Base-by-base conservation (phyloP, 2,113 vertebrate genomes). In the Albula glossodonta region DNA sequence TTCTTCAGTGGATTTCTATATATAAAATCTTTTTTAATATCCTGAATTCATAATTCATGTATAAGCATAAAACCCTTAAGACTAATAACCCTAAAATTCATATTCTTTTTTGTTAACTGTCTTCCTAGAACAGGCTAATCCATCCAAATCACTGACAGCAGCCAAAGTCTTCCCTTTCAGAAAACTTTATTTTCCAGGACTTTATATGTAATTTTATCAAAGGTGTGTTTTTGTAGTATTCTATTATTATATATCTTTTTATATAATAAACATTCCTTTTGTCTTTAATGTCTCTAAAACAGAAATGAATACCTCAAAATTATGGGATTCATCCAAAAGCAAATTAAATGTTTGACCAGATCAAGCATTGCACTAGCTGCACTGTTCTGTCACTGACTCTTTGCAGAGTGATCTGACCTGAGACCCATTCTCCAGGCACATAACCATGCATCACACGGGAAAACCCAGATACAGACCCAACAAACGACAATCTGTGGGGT, bases 11-110 rank as follows among this genome's bases (percentile, higher is more conserved):
- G 4, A 74, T 25, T 74, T 74, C 70, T 31, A 25, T 31, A 74
- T 74, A 31, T 74, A 74, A 74, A 74, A n/a, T 22, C n/a, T 9
- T 74, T 25, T 74, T 74, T 10, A 9, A 31, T 74, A 25, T 74
- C n/a, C n/a, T 74, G 70, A 5, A 31, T 74, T 74, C 70, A 74
- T 74, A 74, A 74, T 74, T 74, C 70, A 74, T 74, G 25, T n/a
- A 74, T 74, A 74, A 74, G 12, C 53, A 56, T 7, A 41, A 41
- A 41, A 41, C 31, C 31, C 31, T 41, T 41, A 41, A 41, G 31
- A 74, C n/a, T 74, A 74, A 74, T 74, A 74, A 5, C n/a, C 12
- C 0, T 9, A 31, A 74, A 74, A 74, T 25, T 9, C 22, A 22
- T 25, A 25, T 25, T 74, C 1, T n/a, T 9, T 74, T 31, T 74